Conservation (phyloP, 2,888 invertebrate species). For the Chrysopilus asiliformis region DNA sequence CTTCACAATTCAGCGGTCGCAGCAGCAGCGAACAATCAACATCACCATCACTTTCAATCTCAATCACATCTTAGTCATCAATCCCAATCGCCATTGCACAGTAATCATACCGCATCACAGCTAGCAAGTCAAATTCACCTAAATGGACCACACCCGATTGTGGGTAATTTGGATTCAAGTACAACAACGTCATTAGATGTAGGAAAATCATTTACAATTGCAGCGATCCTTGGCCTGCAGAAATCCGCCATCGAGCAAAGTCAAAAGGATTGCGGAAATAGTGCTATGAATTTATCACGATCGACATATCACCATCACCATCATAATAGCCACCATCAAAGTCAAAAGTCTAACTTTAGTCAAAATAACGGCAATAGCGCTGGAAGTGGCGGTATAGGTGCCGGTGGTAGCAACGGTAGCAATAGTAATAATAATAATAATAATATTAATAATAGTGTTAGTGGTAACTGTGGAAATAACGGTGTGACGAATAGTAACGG, state of each 20-base stretch:
- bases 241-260: conserved; percentile 27
- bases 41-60: conserved; percentile 12
- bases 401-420: conserved; percentile 15
- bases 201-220: conserved; percentile 74
- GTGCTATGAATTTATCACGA: conserved; percentile 35
- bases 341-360: too few relatives aligned
- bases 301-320: conserved; percentile 19
- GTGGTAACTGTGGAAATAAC: too few relatives aligned
- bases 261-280: conserved; percentile 32
- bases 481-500: conserved; percentile 16
- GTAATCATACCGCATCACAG: conserved; percentile 12
- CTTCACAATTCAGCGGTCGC: conserved; percentile 29
- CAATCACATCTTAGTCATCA: conserved; percentile 11
- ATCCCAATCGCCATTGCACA: conserved; percentile 13
- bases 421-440: conserved; percentile 16
- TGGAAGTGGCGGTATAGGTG: neutral
- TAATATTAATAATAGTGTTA: too few relatives aligned
- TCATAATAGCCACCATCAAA: conserved; percentile 17
- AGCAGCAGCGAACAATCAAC: conserved; percentile 12
- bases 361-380: too few relatives aligned
- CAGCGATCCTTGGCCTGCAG: conserved; percentile 69
- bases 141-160: conserved; percentile 10
- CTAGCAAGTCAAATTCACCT: conserved; percentile 1
- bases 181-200: conserved; percentile 33
- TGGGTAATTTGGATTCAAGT: conserved; percentile 21